Percentiles rank a stretch among this genome's conserved stretches.
These are phyloP conservation scores for Taenioides sp. DNA, from an alignment of 2,797 vertebrate species.

Conservation along the genomic window DNA sequence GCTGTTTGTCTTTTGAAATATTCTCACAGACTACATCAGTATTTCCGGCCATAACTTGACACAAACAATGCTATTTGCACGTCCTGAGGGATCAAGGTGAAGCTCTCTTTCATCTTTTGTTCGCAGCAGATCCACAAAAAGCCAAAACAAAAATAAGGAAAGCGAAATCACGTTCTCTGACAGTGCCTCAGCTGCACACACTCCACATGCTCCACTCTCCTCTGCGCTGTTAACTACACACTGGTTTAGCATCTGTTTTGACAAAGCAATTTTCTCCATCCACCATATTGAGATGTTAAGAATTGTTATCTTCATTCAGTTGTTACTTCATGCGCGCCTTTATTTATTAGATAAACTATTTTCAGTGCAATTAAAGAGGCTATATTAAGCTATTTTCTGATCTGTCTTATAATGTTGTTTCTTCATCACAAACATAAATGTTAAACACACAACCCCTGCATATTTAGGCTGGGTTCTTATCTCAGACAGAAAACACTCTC, in stretches of 20 bases:
- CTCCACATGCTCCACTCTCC: background rate
- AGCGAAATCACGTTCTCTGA: slow-evolving; percentile 2
- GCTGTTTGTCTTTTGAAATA: slow-evolving; percentile 14
- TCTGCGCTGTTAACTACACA: background rate
- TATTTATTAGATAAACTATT: background rate
- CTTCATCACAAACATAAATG: too few relatives aligned
- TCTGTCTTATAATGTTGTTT: too few relatives aligned
- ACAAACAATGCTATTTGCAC: slow-evolving; percentile 13
- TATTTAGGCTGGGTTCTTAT: too few relatives aligned
- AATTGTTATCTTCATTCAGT: background rate
- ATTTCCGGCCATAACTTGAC: slow-evolving; percentile 34
- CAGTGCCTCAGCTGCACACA: background rate
- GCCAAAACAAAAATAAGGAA: background rate
- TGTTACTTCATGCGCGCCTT: too few relatives aligned
- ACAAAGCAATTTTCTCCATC: slow-evolving; percentile 9
- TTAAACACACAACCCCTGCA: too few relatives aligned
- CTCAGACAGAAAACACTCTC: too few relatives aligned
- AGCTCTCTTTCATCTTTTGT: slow-evolving; percentile 16
- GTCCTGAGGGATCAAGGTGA: slow-evolving; percentile 20
- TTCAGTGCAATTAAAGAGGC: background rate
- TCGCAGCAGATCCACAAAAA: slow-evolving; percentile 2
- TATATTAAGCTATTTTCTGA: too few relatives aligned
- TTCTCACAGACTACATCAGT: slow-evolving; percentile 16
- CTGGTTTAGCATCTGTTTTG: background rate
- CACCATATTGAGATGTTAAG: background rate